Evolutionary conservation across 2,113 vertebrate species (phyloP), one percentile per base, ranked within the genome.

Genomic region (Onychostoma macrolepis): DNA sequence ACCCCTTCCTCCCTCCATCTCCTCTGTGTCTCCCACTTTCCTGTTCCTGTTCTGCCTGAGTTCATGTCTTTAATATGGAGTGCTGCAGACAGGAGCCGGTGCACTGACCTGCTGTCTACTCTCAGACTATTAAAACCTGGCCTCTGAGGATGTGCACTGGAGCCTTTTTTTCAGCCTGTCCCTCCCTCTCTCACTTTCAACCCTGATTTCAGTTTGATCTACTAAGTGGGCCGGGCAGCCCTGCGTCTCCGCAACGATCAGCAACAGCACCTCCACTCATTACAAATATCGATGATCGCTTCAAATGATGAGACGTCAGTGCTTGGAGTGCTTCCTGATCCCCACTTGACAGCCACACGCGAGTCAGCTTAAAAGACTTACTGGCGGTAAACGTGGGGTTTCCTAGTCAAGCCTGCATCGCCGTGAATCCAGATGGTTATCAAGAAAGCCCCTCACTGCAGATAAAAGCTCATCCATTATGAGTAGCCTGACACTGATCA

Each of bases 101-200:
- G 36, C 79, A 28, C 50, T 75, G 65, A 81, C 79, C 78, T 81
- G 48, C 65, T 28, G 65, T 80, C 85, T 43, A 79, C 53, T 87
- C 53, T 75, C 71, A 81, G 78, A 75, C 79, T 80, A 61, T 82
- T 75, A 87, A 72, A 87, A 50, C 50, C 24, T n/a, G 56, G 24
- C 24, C 78, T 79, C 85, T 33, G 67, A 86, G 85, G 85, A 71
- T 93, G 48, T 90, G 91, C 91, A 89, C 91, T 83, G 91, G 91
- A 92, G 90, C 90, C 90, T 91, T 93, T 89, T 90, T 85, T 67
- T 61, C 75, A 87, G 87, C 85, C 89, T 83, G 43, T 67, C 65
- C 26, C 28, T 58, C 61, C 9, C 79, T 90, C 76, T 9, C 48
- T 86, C 76, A 87, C 26, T n/a, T 26, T 21, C 84, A 79, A 84